Evolutionary conservation across 35 echinoderm and acorn worm species (phyloP).

Genomic region (Amphiura filiformis): DNA sequence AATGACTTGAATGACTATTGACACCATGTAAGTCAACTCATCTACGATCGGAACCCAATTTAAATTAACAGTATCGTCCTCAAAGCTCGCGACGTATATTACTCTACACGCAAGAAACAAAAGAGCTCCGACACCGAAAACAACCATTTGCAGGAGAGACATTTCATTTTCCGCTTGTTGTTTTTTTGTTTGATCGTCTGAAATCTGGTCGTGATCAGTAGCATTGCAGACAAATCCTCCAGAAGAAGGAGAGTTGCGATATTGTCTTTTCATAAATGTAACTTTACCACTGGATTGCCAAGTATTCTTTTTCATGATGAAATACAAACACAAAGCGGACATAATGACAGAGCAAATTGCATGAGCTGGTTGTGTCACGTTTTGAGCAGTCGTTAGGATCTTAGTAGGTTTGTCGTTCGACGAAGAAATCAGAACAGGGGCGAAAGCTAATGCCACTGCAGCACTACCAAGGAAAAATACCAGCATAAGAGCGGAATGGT

Average conservation of each 20-base stretch:
- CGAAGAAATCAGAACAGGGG: neutral
- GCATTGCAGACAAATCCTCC: no score
- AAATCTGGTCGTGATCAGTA: no score
- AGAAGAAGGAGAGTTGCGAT: no score
- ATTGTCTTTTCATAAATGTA: neutral
- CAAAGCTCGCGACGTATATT: neutral
- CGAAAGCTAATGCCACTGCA: no score
- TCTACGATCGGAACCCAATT: neutral
- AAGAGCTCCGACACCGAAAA: neutral
- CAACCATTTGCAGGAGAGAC: neutral
- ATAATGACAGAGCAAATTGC: neutral
- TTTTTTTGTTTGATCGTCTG: neutral
- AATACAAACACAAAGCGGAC: no score
- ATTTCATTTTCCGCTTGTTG: neutral
- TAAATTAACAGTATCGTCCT: neutral
- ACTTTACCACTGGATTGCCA: no score
- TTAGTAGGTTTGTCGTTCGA: neutral
- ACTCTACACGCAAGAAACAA: neutral
- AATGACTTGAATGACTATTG: neutral
- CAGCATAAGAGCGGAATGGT: no score
- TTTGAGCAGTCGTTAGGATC: neutral
- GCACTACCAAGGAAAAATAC: no score
- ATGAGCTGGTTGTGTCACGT: neutral
- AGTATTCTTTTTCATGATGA: no score
- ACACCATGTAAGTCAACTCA: neutral